phyloP scores from a whole-genome alignment of 2,113 vertebrate genomes.

The Raja brachyura region DNA sequence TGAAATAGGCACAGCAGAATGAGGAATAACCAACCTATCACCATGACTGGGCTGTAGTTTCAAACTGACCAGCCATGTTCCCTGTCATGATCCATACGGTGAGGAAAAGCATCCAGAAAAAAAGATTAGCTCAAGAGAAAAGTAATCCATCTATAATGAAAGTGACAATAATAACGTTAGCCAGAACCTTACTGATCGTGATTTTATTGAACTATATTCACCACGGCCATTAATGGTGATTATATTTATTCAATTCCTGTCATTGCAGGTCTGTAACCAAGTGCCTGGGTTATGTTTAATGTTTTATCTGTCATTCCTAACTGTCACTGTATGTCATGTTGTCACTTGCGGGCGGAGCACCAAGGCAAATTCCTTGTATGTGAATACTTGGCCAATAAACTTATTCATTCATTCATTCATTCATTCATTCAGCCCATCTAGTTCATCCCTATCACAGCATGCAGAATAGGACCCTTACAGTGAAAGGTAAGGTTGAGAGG shows the following conservation, averaged over 20 bases:
- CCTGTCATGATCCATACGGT: not conserved
- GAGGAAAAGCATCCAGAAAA: not conserved
- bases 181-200: not conserved
- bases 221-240: not conserved
- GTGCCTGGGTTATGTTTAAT: not conserved
- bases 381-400: too few relatives aligned
- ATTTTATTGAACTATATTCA: not conserved
- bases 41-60: not conserved
- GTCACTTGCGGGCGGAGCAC: too few relatives aligned
- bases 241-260: not conserved
- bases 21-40: not conserved
- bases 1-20: not conserved
- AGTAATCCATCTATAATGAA: not conserved
- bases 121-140: not conserved
- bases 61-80: not conserved
- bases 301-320: too few relatives aligned
- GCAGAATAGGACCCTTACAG: not conserved
- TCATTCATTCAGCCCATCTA: not conserved
- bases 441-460: not conserved
- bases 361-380: too few relatives aligned
- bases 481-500: too few relatives aligned
- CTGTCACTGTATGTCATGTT: too few relatives aligned
- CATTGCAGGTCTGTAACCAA: too few relatives aligned
- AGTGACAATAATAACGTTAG: not conserved
- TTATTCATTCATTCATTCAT: too few relatives aligned